Conservation (phyloP, 2,113 vertebrate genomes). For the Chaetura pelagica region DNA sequence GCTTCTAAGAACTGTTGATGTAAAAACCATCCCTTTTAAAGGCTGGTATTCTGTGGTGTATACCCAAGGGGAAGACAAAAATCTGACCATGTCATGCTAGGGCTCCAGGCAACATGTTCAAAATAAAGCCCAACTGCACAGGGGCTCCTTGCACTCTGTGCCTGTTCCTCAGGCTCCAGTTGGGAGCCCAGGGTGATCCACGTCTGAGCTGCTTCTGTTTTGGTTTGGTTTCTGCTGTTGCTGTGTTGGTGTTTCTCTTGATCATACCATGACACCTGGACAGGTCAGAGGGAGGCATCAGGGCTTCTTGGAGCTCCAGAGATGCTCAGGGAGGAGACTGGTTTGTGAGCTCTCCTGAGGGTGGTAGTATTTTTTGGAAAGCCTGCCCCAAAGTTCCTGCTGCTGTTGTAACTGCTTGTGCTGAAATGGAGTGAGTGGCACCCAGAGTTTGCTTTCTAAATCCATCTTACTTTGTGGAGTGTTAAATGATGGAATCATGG, state of each 20-base stretch:
- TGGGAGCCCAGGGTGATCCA: neutral
- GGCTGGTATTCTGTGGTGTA: neutral
- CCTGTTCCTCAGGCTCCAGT: neutral
- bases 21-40: slow-evolving; percentile 26
- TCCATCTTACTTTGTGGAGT: neutral
- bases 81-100: neutral
- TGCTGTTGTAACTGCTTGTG: neutral
- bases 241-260: neutral
- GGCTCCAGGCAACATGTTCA: neutral
- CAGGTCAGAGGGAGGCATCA: neutral
- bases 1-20: slow-evolving; percentile 23
- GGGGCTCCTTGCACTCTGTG: neutral
- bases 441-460: neutral
- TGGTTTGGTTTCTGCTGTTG: neutral
- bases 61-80: neutral
- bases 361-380: neutral
- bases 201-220: neutral
- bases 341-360: neutral
- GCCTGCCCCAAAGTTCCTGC: neutral
- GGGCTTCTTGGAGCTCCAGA: neutral
- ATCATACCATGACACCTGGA: neutral
- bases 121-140: neutral
- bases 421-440: neutral
- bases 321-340: neutral
- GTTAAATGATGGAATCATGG: neutral